phyloP scores from a whole-genome alignment of 2,888 invertebrate species.

The Watsonalla cultraria region DNA sequence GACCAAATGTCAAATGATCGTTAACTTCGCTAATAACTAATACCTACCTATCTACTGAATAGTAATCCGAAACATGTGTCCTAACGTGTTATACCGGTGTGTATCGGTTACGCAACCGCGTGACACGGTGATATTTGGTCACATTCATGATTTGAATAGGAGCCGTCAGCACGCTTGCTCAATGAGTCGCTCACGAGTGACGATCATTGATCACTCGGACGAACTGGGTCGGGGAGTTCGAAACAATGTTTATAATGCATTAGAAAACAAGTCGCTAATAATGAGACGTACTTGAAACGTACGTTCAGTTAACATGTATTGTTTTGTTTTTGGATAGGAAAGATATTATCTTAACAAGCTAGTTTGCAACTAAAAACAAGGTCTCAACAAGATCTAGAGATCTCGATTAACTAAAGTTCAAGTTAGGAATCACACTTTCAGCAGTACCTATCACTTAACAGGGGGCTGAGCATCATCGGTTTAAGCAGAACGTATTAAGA shows the following conservation, averaged over 20 bases:
- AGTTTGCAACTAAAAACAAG: too few relatives aligned
- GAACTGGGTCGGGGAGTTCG: slow-evolving; percentile 26
- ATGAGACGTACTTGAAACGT: background rate
- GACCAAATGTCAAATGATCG: too few relatives aligned
- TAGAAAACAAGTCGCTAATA: slow-evolving; percentile 1
- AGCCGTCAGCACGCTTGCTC: slow-evolving; percentile 40
- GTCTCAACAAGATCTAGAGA: too few relatives aligned
- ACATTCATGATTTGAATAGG: slow-evolving; percentile 47
- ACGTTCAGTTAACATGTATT: background rate
- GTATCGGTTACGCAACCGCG: slow-evolving; percentile 32
- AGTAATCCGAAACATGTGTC: slow-evolving; percentile 2
- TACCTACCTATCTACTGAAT: background rate
- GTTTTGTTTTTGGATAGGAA: background rate
- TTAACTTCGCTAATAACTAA: background rate
- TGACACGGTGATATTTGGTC: slow-evolving; percentile 49
- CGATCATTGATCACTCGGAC: slow-evolving; percentile 34
- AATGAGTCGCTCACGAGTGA: slow-evolving; percentile 39
- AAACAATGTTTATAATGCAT: slow-evolving; percentile 1
- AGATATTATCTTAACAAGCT: too few relatives aligned
- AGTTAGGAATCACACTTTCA: too few relatives aligned
- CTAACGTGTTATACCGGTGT: slow-evolving; percentile 11
- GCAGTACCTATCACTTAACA: too few relatives aligned
- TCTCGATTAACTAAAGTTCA: too few relatives aligned
- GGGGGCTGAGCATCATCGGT: too few relatives aligned
- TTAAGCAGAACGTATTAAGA: too few relatives aligned